Evolutionary conservation across 2,888 invertebrate genomes (phyloP).

Genomic region (Alsophila aescularia): DNA sequence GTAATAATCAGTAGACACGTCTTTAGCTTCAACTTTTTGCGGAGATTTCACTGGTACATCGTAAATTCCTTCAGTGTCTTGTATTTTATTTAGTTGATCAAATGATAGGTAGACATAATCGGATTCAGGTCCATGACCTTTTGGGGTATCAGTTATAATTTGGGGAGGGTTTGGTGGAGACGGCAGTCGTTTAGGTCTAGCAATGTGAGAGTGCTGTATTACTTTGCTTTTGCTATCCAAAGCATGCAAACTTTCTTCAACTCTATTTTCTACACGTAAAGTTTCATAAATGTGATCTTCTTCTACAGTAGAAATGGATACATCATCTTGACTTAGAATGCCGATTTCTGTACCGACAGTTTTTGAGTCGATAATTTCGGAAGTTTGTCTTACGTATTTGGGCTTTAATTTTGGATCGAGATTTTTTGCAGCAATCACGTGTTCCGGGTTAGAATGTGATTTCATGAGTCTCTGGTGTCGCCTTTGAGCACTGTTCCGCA

Average conservation of each 20-base stretch:
- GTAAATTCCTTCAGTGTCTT: conserved; percentile 69
- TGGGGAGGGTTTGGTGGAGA: conserved; percentile 58
- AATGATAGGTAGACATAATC: conserved; percentile 81
- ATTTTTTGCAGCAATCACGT: conserved; percentile 72
- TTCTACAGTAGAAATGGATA: conserved; percentile 49
- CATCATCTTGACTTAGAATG: conserved; percentile 2
- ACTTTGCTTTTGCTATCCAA: conserved; percentile 64
- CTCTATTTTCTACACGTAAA: conserved; percentile 72
- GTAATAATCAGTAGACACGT: conserved; percentile 63
- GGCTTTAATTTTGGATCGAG: conserved; percentile 64
- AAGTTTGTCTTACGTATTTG: conserved; percentile 67
- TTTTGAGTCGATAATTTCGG: conserved; percentile 59
- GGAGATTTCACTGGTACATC: conserved; percentile 73
- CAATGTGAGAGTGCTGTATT: conserved; percentile 60
- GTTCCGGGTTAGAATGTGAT: conserved; percentile 80
- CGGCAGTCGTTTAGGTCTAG: conserved; percentile 64
- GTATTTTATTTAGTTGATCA: conserved; percentile 63
- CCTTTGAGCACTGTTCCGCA: conserved; percentile 79
- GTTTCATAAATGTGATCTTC: conserved; percentile 86
- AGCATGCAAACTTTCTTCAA: conserved; percentile 57
- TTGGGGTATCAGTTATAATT: conserved; percentile 47
- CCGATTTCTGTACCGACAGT: conserved; percentile 30
- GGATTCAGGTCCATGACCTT: conserved; percentile 71
- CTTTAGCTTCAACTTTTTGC: conserved; percentile 54
- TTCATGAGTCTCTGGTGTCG: conserved; percentile 83